Conservation (phyloP, 92 coral and sea anemone genomes). For the Palythoa grandis region DNA sequence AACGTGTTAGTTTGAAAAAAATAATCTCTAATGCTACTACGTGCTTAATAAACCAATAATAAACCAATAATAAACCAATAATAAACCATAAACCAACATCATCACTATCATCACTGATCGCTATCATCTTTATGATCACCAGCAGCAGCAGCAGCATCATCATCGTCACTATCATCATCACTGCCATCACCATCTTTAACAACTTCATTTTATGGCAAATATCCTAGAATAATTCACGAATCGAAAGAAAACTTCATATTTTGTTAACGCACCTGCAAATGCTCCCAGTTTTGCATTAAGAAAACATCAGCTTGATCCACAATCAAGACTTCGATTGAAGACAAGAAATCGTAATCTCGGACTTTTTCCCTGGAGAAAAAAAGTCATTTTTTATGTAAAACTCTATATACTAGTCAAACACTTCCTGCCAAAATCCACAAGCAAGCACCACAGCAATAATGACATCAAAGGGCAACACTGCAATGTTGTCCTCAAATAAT, state of each 20-base stretch:
- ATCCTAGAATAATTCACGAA: background rate
- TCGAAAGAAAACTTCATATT: background rate
- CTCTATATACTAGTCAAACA: background rate
- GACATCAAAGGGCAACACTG: background rate
- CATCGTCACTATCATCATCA: background rate
- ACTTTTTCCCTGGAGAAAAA: slow-evolving; percentile 72
- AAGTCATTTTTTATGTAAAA: background rate
- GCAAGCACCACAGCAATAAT: background rate
- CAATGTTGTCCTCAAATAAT: background rate
- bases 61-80: too few relatives aligned
- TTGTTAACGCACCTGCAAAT: slow-evolving; percentile 71
- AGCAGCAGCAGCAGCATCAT: background rate
- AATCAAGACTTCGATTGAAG: slow-evolving; percentile 91
- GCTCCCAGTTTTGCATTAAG: slow-evolving; percentile 99
- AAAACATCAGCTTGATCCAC: slow-evolving; percentile 95
- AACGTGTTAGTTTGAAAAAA: too few relatives aligned
- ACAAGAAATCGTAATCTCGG: slow-evolving; percentile 88
- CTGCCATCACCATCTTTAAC: background rate
- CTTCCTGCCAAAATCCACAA: background rate
- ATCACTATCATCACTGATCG: background rate
- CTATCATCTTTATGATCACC: background rate
- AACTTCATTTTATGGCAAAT: background rate
- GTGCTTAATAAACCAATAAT: too few relatives aligned
- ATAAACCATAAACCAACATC: background rate
- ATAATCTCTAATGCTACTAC: background rate